Percentiles rank a stretch among this genome's conserved stretches.
phyloP scores from a whole-genome alignment of 2,797 vertebrate genomes.

The Spea hammondii region DNA sequence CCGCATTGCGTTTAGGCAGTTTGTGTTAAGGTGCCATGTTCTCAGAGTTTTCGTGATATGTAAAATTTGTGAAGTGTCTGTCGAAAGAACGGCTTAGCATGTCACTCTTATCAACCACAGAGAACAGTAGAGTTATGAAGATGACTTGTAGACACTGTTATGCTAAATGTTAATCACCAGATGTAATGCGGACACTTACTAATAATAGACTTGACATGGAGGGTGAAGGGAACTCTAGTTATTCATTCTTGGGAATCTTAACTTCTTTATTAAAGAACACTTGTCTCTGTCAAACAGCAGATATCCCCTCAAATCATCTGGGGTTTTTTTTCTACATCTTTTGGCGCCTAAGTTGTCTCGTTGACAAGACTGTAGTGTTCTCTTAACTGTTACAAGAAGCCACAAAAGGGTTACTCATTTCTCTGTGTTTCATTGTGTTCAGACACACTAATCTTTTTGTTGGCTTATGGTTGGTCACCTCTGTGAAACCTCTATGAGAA shows the following conservation, averaged over 20 bases:
- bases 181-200: conserved; percentile 46
- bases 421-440: conserved; percentile 56
- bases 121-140: conserved; percentile 7
- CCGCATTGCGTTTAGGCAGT: not conserved
- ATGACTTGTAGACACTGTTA: conserved; percentile 42
- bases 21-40: not conserved
- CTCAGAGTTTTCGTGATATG: not conserved
- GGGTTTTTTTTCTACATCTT: conserved; percentile 38
- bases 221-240: conserved; percentile 39
- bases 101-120: conserved; percentile 9
- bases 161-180: conserved; percentile 50
- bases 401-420: conserved; percentile 65
- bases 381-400: conserved; percentile 60
- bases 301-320: conserved; percentile 32
- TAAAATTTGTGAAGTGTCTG: conserved; percentile 4
- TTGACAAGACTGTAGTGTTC: conserved; percentile 57
- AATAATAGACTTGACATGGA: conserved; percentile 43
- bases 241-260: conserved; percentile 57
- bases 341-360: conserved; percentile 46
- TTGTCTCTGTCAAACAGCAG: conserved; percentile 52
- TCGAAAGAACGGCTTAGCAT: conserved; percentile 7
- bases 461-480: conserved; percentile 57
- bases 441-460: conserved; percentile 66
- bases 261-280: conserved; percentile 53
- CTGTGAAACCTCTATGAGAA: conserved; percentile 61